phyloP scores from a whole-genome alignment of 2,888 invertebrate species.

The Leptura quadrifasciata region DNA sequence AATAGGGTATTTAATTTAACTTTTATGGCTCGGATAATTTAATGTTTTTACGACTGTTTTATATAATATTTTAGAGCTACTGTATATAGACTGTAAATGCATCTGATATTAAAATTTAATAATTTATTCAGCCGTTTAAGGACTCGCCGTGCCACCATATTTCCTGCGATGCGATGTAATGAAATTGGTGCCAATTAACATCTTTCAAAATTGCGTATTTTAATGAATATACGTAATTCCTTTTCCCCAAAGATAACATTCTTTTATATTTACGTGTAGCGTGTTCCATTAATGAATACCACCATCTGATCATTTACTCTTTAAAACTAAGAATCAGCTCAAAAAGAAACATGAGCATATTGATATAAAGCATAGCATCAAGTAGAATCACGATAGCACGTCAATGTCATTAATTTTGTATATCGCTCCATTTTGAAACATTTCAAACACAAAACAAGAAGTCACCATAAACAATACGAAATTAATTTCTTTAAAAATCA shows the following conservation, averaged over 20 bases:
- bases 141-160: conserved; percentile 22
- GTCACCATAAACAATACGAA: no score
- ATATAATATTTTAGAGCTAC: conserved; percentile 40
- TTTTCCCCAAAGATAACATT: not conserved
- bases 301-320: no score
- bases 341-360: no score
- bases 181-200: conserved; percentile 38
- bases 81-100: conserved; percentile 27
- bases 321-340: no score
- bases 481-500: no score
- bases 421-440: no score
- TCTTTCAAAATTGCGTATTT: conserved; percentile 19
- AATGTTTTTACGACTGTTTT: conserved; percentile 34
- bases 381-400: no score
- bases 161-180: conserved; percentile 31
- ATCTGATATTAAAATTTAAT: conserved; percentile 41
- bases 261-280: no score
- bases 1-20: conserved; percentile 39
- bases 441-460: no score
- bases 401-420: no score
- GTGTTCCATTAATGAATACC: no score
- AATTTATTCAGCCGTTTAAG: conserved; percentile 39
- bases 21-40: conserved; percentile 38
- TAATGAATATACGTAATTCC: conserved; percentile 19
- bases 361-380: no score